Base-by-base conservation (phyloP, 2,888 invertebrate genomes). In the Athetis lepigone region DNA sequence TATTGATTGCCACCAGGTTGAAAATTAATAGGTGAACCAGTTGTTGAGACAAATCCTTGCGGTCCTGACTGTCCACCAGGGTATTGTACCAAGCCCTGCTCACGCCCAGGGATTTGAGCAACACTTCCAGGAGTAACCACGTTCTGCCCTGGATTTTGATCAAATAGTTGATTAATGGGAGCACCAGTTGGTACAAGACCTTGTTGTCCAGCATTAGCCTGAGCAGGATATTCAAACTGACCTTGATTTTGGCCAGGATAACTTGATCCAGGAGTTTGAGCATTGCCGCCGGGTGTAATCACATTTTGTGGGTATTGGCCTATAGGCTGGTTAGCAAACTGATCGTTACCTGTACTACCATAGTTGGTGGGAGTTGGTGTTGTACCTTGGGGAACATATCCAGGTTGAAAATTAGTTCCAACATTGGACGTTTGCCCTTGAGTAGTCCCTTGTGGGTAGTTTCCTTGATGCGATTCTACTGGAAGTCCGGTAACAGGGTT, bases 401-500 rank as follows among this genome's bases (percentile, higher is more conserved):
- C 59, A 3, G 70, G 45, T 45, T 49, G 61, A 39, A 37, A 13
- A 43, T 54, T 66, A 1, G 36, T 16, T 23, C 58, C 54, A 36
- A n/a, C 51, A 5, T 6, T 37, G 33, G 33, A 33, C 33, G 49
- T 8, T 25, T 51, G 58, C 0, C 19, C 56, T 29, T 46, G 55
- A 8, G n/a, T 9, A 13, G 36, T 1, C 4, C 56, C 59, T 40
- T 16, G 45, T 0, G 47, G 51, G 2, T 56, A 39, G 16, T 19
- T 58, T 4, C 18, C 52, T 42, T 60, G 57, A 6, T 50, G 51
- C 2, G 55, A 37, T 42, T 36, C 33, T n/a, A 63, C 37, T 50
- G 70, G 70, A 6, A 72, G 33, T 36, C 75, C 81, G 37, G 79
- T 74, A 0, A 72, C 18, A 6, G 71, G 69, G 51, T 79, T 70